phyloP scores from a whole-genome alignment of 2,888 invertebrate genomes.

The Drosophila borborema region DNA sequence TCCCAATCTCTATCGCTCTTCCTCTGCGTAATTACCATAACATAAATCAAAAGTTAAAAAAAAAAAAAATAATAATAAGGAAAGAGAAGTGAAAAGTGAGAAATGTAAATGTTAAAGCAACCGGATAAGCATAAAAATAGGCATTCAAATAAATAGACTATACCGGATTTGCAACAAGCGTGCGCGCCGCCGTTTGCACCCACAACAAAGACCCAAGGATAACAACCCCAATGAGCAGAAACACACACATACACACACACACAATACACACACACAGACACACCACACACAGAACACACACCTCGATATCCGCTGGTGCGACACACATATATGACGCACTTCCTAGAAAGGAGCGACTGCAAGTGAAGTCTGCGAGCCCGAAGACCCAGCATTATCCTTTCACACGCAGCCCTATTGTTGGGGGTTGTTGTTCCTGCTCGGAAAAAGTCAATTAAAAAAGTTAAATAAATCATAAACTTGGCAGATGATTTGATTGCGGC shows the following conservation, averaged over 20 bases:
- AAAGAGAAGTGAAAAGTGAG: constrained; percentile 26
- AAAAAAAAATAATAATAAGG: neutral
- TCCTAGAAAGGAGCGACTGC: constrained; percentile 57
- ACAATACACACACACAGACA: constrained; percentile 1
- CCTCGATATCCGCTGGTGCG: constrained; percentile 5
- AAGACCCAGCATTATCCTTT: constrained; percentile 80
- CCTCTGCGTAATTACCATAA: constrained; percentile 64
- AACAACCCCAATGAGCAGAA: constrained; percentile 32
- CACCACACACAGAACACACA: constrained; percentile 7
- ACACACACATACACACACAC: neutral
- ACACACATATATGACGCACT: constrained; percentile 57
- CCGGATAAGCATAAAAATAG: constrained; percentile 77
- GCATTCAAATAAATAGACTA: constrained; percentile 77
- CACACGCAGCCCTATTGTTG: constrained; percentile 75
- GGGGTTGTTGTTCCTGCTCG: constrained; percentile 53
- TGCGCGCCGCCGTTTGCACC: constrained; percentile 30
- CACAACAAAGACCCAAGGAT: constrained; percentile 26
- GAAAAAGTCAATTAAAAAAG: constrained; percentile 85
- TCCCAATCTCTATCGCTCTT: neutral
- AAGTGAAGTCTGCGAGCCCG: constrained; percentile 67
- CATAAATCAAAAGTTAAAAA: constrained; percentile 75
- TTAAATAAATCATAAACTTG: constrained; percentile 85
- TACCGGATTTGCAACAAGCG: constrained; percentile 71
- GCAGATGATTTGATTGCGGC: constrained; percentile 83
- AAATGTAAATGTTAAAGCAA: constrained; percentile 52